Base-by-base conservation (phyloP, 37 sponge, comb jelly and placozoan genomes). In the Beroe forskalii region DNA sequence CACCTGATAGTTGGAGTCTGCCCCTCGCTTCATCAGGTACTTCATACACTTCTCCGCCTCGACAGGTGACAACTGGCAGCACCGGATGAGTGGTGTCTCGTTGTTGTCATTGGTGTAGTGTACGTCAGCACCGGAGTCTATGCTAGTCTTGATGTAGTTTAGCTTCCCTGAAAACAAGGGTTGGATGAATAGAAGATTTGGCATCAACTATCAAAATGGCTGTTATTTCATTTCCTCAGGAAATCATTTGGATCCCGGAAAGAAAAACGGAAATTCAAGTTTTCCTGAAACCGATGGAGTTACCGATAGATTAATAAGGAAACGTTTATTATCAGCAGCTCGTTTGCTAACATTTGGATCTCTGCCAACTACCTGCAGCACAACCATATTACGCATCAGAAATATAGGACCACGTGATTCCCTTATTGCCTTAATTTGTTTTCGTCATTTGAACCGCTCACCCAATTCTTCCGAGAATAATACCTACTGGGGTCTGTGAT, bases 11-110 rank as follows among this genome's bases (percentile, higher is more conserved):
- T 64, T 64, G n/a, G 55, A 33, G 42, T 80, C 86, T 42, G 86
- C 86, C 20, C 86, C 86, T 30, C 86, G 1, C 55, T 80, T 80
- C 30, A 80, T 44, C 8, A 80, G 86, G 55, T 80, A 80, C 55
- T 80, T 80, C 14, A 80, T 80, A 44, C 86, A 80, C 86, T 80
- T 80, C 86, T 80, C 86, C 30, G 86, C 86, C 48, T 80, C 86
- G 24, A 38, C 40, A 9, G 86, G 44, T 0, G 86, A 12, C 30
- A 80, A 30, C 55, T 22, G 30, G 42, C 86, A 80, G 55, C 86
- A 80, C 55, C 55, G 28, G 14, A 80, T 6, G n/a, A 80, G 44
- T 38, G 86, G 86, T 44, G 86, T 80, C 12, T 80, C 86, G 22
- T 80, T 41, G 28, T 80, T 37, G 20, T 80, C 86, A 43, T 9